Evolutionary conservation across 2,888 invertebrate species (phyloP), one percentile per base, ranked within the genome.

Genomic region (Eucera pruinosa): DNA sequence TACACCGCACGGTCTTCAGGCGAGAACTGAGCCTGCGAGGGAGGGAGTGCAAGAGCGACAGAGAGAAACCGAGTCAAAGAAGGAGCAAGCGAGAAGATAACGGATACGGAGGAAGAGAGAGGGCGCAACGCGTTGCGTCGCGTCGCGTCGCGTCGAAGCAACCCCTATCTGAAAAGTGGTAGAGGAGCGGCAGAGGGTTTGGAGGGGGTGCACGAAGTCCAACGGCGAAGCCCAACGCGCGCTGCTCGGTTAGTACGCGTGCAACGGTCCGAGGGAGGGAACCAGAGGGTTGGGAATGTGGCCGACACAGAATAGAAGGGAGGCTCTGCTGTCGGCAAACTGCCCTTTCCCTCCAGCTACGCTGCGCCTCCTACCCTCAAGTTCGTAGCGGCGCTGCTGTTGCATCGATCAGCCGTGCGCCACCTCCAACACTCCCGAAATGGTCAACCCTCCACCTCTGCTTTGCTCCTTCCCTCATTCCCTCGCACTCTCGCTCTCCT

Each of bases 351-450:
- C 58, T 64, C 64, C 60, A 48, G 27, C 72, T 23, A 65, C 65
- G 36, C 70, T 33, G 61, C 67, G 47, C 67, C 78, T 71, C 65
- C 74, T 54, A 68, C 61, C 33, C 70, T 60, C 55, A 39, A 6
- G 68, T 57, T 48, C 52, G 83, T 75, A 80, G 86, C 78, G 88
- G 86, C 90, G 90, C 89, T 89, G 87, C 83, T 87, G 87, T 90
- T 89, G 90, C 90, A 90, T 91, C 90, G 91, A 91, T 91, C 91
- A 91, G 91, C 87, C 90, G 89, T 88, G 88, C 88, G 83, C 86
- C 89, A 83, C 87, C 85, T 73, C 83, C 83, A 73, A 80, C 83
- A 80, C 85, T 85, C 85, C 83, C 85, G 84, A 86, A 82, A 87
- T 82, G 84, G 84, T 86, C 85, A 86, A 86, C 80, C 80, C 80